Conservation (phyloP, 2,888 invertebrate species). For the Agonum fuliginosum region DNA sequence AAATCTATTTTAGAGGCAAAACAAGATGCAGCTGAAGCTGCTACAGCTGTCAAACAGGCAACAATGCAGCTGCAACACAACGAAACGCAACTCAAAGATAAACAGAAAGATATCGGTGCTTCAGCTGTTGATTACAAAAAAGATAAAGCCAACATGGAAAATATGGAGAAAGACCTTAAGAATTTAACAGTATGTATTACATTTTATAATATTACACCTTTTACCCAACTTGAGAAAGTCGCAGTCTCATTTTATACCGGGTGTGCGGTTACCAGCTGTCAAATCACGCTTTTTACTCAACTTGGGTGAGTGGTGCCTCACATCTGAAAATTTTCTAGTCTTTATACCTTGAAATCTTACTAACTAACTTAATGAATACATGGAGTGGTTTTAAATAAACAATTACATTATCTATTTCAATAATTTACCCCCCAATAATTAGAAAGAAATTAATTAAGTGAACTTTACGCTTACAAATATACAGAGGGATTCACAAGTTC, state of each 20-base stretch:
- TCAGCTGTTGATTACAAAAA: conserved; percentile 81
- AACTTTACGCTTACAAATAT: too few species aligned
- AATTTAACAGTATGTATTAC: conserved; percentile 73
- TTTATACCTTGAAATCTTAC: too few species aligned
- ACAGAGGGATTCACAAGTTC: too few species aligned
- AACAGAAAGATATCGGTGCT: conserved; percentile 80
- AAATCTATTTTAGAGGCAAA: conserved; percentile 78
- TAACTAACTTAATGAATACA: conserved; percentile 44
- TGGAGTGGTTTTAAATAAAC: too few species aligned
- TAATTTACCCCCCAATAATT: too few species aligned
- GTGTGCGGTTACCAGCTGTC: too few species aligned
- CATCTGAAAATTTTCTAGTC: too few species aligned
- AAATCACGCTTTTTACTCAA: too few species aligned
- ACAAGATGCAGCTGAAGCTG: conserved; percentile 83
- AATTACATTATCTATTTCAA: conserved; percentile 1
- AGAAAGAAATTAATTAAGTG: too few species aligned
- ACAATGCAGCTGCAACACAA: conserved; percentile 83
- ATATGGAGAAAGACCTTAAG: conserved; percentile 76
- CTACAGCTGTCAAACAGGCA: conserved; percentile 86
- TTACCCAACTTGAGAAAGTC: too few species aligned
- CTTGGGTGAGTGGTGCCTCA: too few species aligned
- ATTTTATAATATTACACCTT: background rate
- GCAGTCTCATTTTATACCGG: too few species aligned
- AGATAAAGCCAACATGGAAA: conserved; percentile 78
- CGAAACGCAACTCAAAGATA: conserved; percentile 78